Conservation (phyloP, 1,140 invertebrate species). For the Cephus cinctus region DNA sequence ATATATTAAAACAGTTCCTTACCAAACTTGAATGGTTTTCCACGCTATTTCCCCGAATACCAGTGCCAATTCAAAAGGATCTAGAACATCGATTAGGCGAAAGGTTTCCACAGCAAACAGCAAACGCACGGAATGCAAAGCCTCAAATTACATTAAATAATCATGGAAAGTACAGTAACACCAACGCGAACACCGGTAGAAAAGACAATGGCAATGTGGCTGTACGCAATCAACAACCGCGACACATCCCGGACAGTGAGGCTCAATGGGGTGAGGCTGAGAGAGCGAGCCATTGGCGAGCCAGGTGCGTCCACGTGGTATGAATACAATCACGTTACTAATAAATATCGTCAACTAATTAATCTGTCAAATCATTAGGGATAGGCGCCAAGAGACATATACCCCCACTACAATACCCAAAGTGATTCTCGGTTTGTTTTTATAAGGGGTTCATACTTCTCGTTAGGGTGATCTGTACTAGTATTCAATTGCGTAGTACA, state of each 20-base stretch:
- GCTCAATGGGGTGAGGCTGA: conserved; percentile 58
- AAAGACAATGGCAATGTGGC: conserved; percentile 41
- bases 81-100: conserved; percentile 73
- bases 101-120: conserved; percentile 54
- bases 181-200: conserved; percentile 24
- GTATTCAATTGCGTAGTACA: too few relatives aligned
- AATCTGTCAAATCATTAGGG: too few relatives aligned
- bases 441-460: too few relatives aligned
- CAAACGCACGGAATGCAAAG: conserved; percentile 46
- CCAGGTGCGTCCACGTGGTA: conserved; percentile 58
- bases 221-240: conserved; percentile 36
- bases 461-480: too few relatives aligned
- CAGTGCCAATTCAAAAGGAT: conserved; percentile 97
- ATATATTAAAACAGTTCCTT: conserved; percentile 90
- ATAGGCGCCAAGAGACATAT: too few relatives aligned
- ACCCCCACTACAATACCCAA: too few relatives aligned
- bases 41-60: conserved; percentile 97
- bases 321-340: conserved; percentile 52
- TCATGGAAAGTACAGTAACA: conserved; percentile 45
- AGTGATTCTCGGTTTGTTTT: too few relatives aligned
- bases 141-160: conserved; percentile 51
- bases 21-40: conserved; percentile 98
- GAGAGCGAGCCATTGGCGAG: conserved; percentile 53
- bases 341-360: conserved; percentile 19
- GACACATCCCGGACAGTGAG: conserved; percentile 58